These are phyloP conservation scores for Ammodytes dubius DNA, from an alignment of 2,113 vertebrate genomes.

Conservation along the genomic window DNA sequence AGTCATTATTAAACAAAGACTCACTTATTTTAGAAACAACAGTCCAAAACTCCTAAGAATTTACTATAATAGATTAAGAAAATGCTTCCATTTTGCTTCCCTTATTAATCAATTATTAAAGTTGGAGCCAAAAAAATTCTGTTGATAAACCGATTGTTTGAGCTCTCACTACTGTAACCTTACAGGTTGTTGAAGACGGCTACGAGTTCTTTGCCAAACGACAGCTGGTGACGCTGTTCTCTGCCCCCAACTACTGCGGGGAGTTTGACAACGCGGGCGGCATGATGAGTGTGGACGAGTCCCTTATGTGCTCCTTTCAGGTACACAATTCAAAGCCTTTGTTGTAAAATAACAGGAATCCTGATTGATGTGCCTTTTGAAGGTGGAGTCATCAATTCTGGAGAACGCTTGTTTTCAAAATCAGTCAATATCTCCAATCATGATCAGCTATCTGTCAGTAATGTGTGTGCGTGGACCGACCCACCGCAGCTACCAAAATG, in stretches of 20 bases:
- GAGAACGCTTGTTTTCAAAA: no score
- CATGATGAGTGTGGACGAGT: slow-evolving; percentile 98
- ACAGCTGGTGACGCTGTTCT: slow-evolving; percentile 95
- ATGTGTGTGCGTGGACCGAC: no score
- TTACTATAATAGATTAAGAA: background rate
- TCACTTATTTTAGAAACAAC: no score
- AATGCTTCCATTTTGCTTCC: background rate
- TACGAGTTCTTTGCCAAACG: slow-evolving; percentile 97
- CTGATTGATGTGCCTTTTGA: background rate
- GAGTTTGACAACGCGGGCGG: slow-evolving; percentile 97
- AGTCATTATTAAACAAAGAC: background rate
- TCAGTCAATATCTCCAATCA: no score
- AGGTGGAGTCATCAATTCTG: no score
- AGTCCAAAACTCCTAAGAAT: background rate
- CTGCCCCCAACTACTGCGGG: slow-evolving; percentile 95
- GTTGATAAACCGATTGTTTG: background rate
- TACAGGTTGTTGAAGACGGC: slow-evolving; percentile 94
- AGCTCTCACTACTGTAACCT: background rate
- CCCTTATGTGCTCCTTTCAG: slow-evolving; percentile 97
- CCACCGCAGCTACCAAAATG: no score
- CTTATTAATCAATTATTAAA: background rate
- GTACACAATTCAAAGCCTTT: slow-evolving; percentile 64
- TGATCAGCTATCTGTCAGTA: no score
- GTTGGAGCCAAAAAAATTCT: background rate
- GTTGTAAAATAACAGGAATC: background rate